A percentile compares a stretch with the other conserved stretches of the same genome.
These are phyloP conservation scores for Nothoprocta pentlandii DNA, from an alignment of 2,113 vertebrate genomes.

Conservation along the genomic window DNA sequence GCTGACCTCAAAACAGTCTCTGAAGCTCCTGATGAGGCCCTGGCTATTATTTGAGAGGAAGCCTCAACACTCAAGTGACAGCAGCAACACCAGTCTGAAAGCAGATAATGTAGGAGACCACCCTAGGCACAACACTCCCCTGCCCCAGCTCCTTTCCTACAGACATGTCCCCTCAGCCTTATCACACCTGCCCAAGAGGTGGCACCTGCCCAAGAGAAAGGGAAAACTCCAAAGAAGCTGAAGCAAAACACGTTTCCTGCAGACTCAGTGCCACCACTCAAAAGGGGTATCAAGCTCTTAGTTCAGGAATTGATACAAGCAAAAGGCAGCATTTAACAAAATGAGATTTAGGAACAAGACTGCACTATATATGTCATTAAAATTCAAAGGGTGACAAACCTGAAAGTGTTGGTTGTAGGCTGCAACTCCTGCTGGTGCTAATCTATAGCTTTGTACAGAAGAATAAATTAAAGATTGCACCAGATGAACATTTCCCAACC, in stretches of 20 bases:
- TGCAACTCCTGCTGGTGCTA: background rate
- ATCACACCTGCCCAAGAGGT: rapidly evolving
- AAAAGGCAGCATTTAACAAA: background rate
- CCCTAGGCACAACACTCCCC: background rate
- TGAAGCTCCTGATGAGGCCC: background rate
- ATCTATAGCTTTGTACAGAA: background rate
- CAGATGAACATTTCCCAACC: background rate
- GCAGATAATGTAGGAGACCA: background rate
- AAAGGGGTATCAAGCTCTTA: background rate
- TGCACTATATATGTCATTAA: background rate
- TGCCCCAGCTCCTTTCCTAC: background rate
- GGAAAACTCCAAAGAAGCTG: background rate
- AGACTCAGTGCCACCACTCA: background rate
- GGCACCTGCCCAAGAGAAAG: background rate
- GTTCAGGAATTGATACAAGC: background rate
- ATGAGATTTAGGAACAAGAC: background rate
- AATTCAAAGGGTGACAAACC: background rate
- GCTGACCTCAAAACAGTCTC: background rate
- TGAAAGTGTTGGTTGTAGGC: rapidly evolving
- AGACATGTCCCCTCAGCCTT: background rate
- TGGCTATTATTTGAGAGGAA: background rate
- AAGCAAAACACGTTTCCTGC: background rate
- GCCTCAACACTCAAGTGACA: background rate
- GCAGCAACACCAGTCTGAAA: background rate
- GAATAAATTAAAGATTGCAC: background rate